phyloP scores from a whole-genome alignment of 2,797 vertebrate genomes.

The Sciurus carolinensis region DNA sequence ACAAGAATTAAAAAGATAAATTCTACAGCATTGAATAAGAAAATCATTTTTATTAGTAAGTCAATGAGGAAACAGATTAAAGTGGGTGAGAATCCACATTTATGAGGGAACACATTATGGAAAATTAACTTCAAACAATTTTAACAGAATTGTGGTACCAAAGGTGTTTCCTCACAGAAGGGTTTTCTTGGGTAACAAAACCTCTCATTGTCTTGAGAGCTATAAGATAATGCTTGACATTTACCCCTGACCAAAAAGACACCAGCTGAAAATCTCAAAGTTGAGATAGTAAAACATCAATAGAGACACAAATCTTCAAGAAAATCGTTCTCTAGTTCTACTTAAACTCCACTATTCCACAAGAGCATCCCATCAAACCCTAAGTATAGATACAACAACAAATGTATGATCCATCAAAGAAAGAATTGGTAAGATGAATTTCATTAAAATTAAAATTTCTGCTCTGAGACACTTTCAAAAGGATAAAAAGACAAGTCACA shows the following conservation, averaged over 20 bases:
- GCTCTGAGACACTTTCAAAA: neutral
- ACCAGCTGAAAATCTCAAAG: neutral
- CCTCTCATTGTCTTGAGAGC: neutral
- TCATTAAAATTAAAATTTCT: neutral
- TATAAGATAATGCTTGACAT: neutral
- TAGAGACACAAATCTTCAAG: neutral
- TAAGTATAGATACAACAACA: neutral
- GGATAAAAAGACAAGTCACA: neutral
- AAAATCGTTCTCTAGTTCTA: neutral
- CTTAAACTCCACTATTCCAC: neutral
- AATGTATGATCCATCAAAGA: neutral
- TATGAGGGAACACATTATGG: neutral
- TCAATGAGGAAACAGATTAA: neutral
- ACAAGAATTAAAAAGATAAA: conserved; percentile 18
- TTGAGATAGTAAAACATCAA: conserved; percentile 2
- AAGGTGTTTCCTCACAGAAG: conserved; percentile 4
- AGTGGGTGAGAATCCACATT: neutral
- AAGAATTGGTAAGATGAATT: neutral
- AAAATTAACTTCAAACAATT: conserved; percentile 34
- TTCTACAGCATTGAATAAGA: conserved; percentile 22
- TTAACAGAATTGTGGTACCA: neutral
- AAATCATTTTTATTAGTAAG: conserved; percentile 13
- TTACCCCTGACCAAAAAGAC: neutral
- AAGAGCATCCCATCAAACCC: neutral
- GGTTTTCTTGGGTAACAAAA: neutral